phyloP scores from a whole-genome alignment of 2,113 vertebrate genomes.

The Physeter macrocephalus region DNA sequence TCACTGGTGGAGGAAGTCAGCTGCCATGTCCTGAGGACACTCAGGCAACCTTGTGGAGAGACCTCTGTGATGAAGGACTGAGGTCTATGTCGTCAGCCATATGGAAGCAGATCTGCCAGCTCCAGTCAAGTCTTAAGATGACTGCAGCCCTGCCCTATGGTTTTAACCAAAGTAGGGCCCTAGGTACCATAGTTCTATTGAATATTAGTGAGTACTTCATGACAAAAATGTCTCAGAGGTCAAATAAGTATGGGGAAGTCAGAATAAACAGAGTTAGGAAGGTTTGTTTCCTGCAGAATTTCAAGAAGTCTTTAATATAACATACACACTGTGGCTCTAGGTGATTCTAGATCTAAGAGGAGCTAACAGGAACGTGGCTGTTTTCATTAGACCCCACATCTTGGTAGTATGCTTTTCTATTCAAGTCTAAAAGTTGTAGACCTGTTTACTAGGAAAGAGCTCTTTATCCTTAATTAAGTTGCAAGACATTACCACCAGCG shows the following conservation, averaged over 20 bases:
- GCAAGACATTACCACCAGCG: background rate
- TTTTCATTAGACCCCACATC: background rate
- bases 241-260: background rate
- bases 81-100: fast-evolving
- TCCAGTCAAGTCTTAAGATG: background rate
- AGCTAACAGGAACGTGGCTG: background rate
- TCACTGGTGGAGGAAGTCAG: background rate
- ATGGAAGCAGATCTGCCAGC: background rate
- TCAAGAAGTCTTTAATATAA: background rate
- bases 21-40: background rate
- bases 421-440: background rate
- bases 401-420: background rate
- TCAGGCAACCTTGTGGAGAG: background rate
- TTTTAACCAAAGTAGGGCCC: background rate
- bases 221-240: background rate
- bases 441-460: background rate
- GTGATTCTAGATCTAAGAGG: background rate
- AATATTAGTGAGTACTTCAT: background rate
- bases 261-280: background rate
- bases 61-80: background rate
- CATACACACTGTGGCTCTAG: background rate
- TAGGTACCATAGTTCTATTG: background rate
- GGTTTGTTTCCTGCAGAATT: background rate
- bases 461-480: background rate
- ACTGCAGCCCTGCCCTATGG: background rate